Evolutionary conservation across 1,140 invertebrate genomes (phyloP).

Genomic region (Lepidurus couesii): DNA sequence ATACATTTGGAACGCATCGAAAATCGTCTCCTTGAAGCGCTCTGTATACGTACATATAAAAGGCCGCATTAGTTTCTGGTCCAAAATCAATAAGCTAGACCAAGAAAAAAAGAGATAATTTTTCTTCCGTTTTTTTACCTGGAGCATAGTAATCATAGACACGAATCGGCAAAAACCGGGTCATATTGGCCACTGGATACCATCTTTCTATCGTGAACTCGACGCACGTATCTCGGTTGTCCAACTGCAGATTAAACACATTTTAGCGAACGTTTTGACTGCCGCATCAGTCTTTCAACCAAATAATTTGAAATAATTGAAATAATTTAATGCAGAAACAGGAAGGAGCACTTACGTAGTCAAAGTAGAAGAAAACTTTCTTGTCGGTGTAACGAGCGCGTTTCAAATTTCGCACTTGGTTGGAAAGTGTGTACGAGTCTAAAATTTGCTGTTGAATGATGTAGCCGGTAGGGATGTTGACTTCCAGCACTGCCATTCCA

Average conservation of each 20-base stretch:
- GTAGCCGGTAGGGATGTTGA: conserved; percentile 88
- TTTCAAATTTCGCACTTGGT: conserved; percentile 66
- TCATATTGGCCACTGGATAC: conserved; percentile 95
- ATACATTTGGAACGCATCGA: conserved; percentile 81
- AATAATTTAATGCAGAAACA: conserved; percentile 26
- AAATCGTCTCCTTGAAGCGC: conserved; percentile 88
- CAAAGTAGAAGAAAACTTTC: conserved; percentile 90
- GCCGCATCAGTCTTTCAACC: conserved; percentile 26
- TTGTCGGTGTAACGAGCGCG: conserved; percentile 72
- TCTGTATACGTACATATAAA: conserved; percentile 57
- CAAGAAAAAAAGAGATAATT: not conserved
- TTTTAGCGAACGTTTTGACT: conserved; percentile 24
- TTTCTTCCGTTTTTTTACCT: conserved; percentile 53
- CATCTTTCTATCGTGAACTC: conserved; percentile 88
- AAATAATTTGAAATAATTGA: no score
- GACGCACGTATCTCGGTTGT: conserved; percentile 75
- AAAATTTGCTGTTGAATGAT: conserved; percentile 84
- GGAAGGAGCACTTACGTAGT: conserved; percentile 65
- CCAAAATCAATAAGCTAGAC: conserved; percentile 11
- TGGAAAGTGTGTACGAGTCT: conserved; percentile 70
- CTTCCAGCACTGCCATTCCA: conserved; percentile 88
- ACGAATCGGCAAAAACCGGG: conserved; percentile 77
- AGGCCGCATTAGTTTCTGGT: not conserved
- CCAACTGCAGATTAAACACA: conserved; percentile 53
- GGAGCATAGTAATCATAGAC: conserved; percentile 96